phyloP scores from a whole-genome alignment of 2,797 vertebrate genomes.

The Ceryle rudis region DNA sequence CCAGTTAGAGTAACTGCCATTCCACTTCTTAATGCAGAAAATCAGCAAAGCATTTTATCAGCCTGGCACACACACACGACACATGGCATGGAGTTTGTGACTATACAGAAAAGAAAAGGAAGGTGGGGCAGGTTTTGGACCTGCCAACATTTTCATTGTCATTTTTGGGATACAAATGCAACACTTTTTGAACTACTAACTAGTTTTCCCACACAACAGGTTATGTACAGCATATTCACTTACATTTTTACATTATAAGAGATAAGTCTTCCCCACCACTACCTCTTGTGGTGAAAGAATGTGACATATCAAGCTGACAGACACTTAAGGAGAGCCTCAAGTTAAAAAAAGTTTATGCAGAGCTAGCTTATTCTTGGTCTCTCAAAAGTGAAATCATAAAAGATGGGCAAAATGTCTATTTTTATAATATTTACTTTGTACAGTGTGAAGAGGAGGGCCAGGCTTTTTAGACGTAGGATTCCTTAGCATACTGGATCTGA shows the following conservation, averaged over 20 bases:
- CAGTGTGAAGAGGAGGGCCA: not conserved
- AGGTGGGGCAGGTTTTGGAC: not conserved
- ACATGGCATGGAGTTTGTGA: not conserved
- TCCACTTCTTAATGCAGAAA: slow-evolving; percentile 5
- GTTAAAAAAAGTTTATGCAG: not conserved
- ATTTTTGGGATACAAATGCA: not conserved
- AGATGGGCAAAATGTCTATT: not conserved
- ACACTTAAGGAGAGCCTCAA: not conserved
- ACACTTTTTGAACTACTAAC: not conserved
- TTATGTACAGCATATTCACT: slow-evolving; percentile 14
- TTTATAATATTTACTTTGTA: slow-evolving; percentile 46
- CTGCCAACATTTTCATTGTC: not conserved
- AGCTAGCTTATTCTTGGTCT: slow-evolving; percentile 72
- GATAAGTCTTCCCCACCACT: not conserved
- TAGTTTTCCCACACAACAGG: not conserved
- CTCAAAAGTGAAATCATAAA: slow-evolving; percentile 2
- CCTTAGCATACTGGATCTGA: slow-evolving; percentile 87
- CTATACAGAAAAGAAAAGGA: not conserved
- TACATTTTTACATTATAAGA: slow-evolving; percentile 32
- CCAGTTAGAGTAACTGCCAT: not conserved
- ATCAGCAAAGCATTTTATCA: not conserved
- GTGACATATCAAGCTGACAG: not conserved
- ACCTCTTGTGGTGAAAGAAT: not conserved
- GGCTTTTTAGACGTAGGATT: slow-evolving; percentile 89
- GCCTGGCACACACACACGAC: not conserved